A percentile compares a stretch with the other conserved stretches of the same genome.
Evolutionary conservation across 2,888 invertebrate genomes (phyloP).

Genomic region (Antheraea assamensis): DNA sequence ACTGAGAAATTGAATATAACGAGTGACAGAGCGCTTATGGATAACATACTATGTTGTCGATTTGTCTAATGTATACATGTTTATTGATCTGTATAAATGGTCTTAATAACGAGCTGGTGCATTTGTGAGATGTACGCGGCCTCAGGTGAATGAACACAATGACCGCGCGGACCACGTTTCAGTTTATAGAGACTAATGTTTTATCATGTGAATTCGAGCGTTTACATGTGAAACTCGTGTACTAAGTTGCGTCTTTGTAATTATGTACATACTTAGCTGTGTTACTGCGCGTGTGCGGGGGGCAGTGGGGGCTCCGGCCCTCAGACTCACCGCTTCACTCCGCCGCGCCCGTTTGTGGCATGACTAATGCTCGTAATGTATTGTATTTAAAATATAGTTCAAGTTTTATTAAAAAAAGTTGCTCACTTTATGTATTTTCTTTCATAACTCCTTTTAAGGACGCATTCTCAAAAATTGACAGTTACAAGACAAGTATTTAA

Average conservation of each 20-base stretch:
- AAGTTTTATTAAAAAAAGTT: conserved; percentile 77
- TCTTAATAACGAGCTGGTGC: conserved; percentile 8
- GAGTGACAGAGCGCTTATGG: background rate
- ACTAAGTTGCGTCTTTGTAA: conserved; percentile 1
- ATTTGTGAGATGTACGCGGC: background rate
- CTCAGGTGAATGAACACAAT: background rate
- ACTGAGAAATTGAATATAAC: background rate
- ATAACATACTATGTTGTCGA: background rate
- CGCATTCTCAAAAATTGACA: too few relatives aligned
- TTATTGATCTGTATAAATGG: conserved; percentile 17
- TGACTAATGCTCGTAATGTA: conserved; percentile 75
- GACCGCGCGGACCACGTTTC: background rate
- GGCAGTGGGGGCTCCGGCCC: conserved; percentile 26
- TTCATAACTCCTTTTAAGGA: background rate
- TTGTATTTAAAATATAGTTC: conserved; percentile 77
- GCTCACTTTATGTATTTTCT: conserved; percentile 59
- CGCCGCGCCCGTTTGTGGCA: conserved; percentile 55
- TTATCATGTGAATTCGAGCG: background rate
- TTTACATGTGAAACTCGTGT: background rate
- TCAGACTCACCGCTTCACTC: conserved; percentile 16
- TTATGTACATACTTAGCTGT: background rate
- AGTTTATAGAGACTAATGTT: background rate
- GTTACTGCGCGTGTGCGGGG: background rate
- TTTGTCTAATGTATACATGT: background rate
- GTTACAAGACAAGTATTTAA: too few relatives aligned